Evolutionary conservation across 1,140 invertebrate species (phyloP), one percentile per base, ranked within the genome.

Genomic region (Popillia japonica): DNA sequence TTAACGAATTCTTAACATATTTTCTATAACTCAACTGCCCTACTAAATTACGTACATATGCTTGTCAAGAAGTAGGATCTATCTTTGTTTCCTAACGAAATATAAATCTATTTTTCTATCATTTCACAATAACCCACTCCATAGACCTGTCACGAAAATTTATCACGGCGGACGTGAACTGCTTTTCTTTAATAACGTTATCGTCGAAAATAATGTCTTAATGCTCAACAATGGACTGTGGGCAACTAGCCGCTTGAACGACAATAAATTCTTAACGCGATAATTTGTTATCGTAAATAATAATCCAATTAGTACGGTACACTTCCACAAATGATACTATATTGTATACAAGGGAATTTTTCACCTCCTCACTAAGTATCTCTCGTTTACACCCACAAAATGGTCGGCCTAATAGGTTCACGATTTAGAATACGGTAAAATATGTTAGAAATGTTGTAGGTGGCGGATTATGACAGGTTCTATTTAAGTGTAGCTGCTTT

Each of bases 301-400:
- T 74, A 74, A 74, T 74, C 72, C 34, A 74, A 74, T 74, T 74
- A 74, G 72, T 40, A 74, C 22, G 41, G 4, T 42, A 27, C 72
- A 74, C 72, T 74, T 74, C 72, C 72, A 74, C 72, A 74, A 74
- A 74, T 74, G 7, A 74, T 74, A 74, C 72, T 17, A 74, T 74
- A 74, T 74, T 40, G 41, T 41, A 40, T 74, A 74, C 72, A 44
- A 8, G 72, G 27, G 14, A 9, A 17, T 74, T 74, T 74, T 74
- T 74, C n/a, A 9, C 40, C 72, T 17, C 14, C n/a, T 17, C 20
- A 23, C 8, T 14, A 27, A 68, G 4, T 68, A 68, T 68, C 61
- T 22, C 27, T 23, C 61, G 27, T 34, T 68, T 34, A 68, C 61
- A 22, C 61, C 61, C 11, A 68, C 61, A 27, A 14, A 68, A 34